phyloP scores from a whole-genome alignment of 2,113 vertebrate genomes.

The Candoia aspera region DNA sequence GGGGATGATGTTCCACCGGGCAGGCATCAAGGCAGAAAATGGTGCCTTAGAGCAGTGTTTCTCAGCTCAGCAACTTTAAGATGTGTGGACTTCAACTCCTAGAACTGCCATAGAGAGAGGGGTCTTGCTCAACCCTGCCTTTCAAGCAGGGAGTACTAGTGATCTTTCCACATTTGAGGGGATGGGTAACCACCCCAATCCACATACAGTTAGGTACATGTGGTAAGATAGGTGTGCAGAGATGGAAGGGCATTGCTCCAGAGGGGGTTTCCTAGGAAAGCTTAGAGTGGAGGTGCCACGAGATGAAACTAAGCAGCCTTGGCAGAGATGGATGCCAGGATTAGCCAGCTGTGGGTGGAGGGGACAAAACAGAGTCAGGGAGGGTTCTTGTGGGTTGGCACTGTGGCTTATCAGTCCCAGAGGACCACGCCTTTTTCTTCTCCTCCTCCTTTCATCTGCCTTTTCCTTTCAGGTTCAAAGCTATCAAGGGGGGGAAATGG shows the following conservation, averaged over 20 bases:
- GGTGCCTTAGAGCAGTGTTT: neutral
- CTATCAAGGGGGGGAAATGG: neutral
- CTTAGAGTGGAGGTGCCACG: neutral
- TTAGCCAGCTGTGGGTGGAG: neutral
- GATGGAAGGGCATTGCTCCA: neutral
- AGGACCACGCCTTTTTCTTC: neutral
- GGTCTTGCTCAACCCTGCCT: neutral
- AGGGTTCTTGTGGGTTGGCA: neutral
- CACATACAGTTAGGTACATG: neutral
- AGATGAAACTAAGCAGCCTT: neutral
- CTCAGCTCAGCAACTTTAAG: neutral
- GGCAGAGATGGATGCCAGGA: neutral
- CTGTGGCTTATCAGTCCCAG: neutral
- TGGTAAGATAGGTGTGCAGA: no score
- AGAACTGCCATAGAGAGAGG: neutral
- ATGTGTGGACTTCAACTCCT: neutral
- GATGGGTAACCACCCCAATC: neutral
- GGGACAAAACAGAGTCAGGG: neutral
- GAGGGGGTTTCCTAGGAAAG: neutral
- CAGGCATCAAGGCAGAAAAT: rapidly evolving
- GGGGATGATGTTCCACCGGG: neutral
- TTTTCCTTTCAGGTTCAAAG: conserved; percentile 35
- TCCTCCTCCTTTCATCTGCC: conserved; percentile 20
- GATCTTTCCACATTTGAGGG: neutral
- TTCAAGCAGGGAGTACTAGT: neutral